phyloP scores from a whole-genome alignment of 2,113 vertebrate genomes.

The Periophthalmodon schlosseri region DNA sequence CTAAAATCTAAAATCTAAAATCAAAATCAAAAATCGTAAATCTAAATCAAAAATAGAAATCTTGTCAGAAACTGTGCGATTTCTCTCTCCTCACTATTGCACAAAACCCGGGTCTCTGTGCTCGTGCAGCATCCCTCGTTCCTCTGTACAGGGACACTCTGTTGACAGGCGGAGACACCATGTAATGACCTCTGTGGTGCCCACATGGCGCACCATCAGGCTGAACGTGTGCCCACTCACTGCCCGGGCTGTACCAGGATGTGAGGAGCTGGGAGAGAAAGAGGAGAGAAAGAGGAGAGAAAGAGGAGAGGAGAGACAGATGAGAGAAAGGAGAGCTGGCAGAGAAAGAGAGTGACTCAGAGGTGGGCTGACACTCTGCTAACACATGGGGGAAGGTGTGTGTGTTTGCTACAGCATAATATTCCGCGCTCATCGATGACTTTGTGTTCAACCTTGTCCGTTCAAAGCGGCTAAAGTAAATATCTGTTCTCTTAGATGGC shows the following conservation, averaged over 20 bases:
- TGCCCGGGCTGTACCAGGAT: slow-evolving; percentile 28
- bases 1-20: too few species aligned
- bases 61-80: too few species aligned
- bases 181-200: slow-evolving; percentile 24
- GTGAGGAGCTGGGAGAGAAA: slow-evolving; percentile 21
- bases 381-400: slow-evolving; percentile 12
- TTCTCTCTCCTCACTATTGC: too few species aligned
- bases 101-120: neutral
- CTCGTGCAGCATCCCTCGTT: neutral
- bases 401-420: neutral
- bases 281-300: slow-evolving; percentile 17
- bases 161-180: neutral
- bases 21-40: too few species aligned
- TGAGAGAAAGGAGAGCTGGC: neutral
- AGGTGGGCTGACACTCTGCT: slow-evolving; percentile 17
- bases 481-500: neutral
- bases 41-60: too few species aligned
- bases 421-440: neutral
- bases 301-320: neutral
- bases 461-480: neutral
- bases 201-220: slow-evolving; percentile 17
- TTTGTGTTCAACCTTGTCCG: neutral
- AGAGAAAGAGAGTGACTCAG: slow-evolving; percentile 34
- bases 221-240: neutral
- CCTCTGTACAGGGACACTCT: neutral